Conservation (phyloP, 92 coral and sea anemone genomes). For the Paramuricea clavata region DNA sequence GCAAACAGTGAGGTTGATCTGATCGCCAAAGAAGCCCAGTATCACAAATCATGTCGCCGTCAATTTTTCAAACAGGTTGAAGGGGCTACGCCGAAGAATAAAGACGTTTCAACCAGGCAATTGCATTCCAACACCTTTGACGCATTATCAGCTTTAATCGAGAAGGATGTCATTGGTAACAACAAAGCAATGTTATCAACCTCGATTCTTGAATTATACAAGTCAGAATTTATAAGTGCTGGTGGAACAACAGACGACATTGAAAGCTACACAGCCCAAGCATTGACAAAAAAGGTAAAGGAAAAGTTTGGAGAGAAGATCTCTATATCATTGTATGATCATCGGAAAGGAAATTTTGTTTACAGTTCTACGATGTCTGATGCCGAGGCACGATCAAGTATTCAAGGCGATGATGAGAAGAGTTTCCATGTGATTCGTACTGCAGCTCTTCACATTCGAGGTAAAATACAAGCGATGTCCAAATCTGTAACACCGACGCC, state of each 20-base stretch:
- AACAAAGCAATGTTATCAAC: slow-evolving; percentile 16
- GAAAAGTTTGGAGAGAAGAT: slow-evolving; percentile 18
- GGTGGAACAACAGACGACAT: slow-evolving; percentile 27
- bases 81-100: not conserved
- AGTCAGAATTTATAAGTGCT: slow-evolving; percentile 17
- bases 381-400: slow-evolving; percentile 6
- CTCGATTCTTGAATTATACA: slow-evolving; percentile 13
- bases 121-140: slow-evolving; percentile 18
- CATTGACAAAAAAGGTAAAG: slow-evolving; percentile 5
- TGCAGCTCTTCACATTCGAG: slow-evolving; percentile 28
- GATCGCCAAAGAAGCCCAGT: slow-evolving; percentile 30
- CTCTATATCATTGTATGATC: not conserved
- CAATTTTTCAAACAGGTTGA: slow-evolving; percentile 34
- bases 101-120: slow-evolving; percentile 21
- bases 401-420: slow-evolving; percentile 13
- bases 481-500: slow-evolving; percentile 1
- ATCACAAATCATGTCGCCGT: slow-evolving; percentile 21
- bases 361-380: slow-evolving; percentile 26
- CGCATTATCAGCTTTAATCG: slow-evolving; percentile 10
- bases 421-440: slow-evolving; percentile 5
- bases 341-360: slow-evolving; percentile 32
- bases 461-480: slow-evolving; percentile 26
- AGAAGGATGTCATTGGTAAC: not conserved
- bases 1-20: slow-evolving; percentile 10
- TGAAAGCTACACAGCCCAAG: slow-evolving; percentile 21